These are phyloP conservation scores for Archaeoteleia sp. DNA, from an alignment of 2,888 invertebrate genomes.

Conservation along the genomic window DNA sequence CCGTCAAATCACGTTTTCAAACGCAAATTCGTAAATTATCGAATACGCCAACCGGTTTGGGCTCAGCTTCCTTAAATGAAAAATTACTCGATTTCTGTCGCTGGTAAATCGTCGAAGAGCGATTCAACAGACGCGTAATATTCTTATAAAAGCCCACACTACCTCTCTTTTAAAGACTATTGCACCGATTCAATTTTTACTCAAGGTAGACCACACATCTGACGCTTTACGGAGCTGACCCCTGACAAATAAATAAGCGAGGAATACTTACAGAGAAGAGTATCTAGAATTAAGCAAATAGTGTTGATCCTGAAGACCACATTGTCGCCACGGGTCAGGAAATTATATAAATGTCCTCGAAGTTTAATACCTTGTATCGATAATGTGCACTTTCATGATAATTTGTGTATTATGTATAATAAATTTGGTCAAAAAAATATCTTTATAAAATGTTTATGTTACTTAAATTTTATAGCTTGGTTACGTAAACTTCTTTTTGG, in stretches of 20 bases:
- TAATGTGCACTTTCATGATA: too few relatives aligned
- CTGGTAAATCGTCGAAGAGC: slow-evolving; percentile 18
- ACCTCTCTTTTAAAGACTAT: slow-evolving; percentile 26
- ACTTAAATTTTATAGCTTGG: too few relatives aligned
- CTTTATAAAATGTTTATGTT: too few relatives aligned
- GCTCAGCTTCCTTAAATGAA: slow-evolving; percentile 25
- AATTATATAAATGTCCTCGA: slow-evolving; percentile 34
- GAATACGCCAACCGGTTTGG: slow-evolving; percentile 23
- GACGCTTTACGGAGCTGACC: slow-evolving; percentile 23
- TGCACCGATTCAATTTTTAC: slow-evolving; percentile 38
- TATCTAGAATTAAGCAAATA: slow-evolving; percentile 26
- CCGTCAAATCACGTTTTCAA: too few relatives aligned
- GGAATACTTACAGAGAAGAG: slow-evolving; percentile 11
- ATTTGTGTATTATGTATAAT: too few relatives aligned
- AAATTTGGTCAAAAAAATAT: too few relatives aligned
- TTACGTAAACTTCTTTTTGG: too few relatives aligned
- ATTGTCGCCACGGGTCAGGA: slow-evolving; percentile 28
- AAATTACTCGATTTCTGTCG: slow-evolving; percentile 22
- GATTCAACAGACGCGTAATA: slow-evolving; percentile 11
- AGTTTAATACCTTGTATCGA: too few relatives aligned
- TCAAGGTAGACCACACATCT: slow-evolving; percentile 37
- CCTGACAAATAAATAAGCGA: slow-evolving; percentile 28
- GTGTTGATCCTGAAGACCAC: neutral
- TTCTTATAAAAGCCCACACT: slow-evolving; percentile 15
- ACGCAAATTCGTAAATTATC: slow-evolving; percentile 13